phyloP scores from a whole-genome alignment of 2,888 invertebrate genomes.

The Callyntrura guangdongensis region DNA sequence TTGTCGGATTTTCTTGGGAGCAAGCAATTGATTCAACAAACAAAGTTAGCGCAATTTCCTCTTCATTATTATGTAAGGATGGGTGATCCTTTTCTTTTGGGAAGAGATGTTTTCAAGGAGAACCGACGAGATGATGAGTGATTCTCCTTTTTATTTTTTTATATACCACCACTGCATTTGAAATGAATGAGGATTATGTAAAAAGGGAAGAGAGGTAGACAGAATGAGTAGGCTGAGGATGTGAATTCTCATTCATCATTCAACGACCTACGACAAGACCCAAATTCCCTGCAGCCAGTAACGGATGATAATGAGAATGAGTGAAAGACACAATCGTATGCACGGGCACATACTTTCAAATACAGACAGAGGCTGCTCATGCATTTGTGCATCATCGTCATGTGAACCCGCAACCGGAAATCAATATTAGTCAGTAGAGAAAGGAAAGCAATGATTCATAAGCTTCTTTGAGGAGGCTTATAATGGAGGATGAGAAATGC shows the following conservation, averaged over 20 bases:
- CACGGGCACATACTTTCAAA: not conserved
- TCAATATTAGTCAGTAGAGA: conserved; percentile 5
- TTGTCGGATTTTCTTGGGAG: conserved; percentile 10
- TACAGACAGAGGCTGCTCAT: conserved; percentile 37
- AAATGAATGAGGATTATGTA: no score
- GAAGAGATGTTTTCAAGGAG: not conserved
- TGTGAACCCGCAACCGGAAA: conserved; percentile 53
- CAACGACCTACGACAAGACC: conserved; percentile 72
- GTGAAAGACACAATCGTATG: not conserved
- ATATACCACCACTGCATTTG: not conserved
- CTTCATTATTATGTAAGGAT: conserved; percentile 24
- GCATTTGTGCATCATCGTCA: conserved; percentile 16
- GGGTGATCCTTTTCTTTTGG: not conserved
- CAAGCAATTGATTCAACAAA: conserved; percentile 39
- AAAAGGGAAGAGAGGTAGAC: not conserved
- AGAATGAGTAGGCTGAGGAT: not conserved
- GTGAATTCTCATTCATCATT: conserved; percentile 55
- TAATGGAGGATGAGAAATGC: not conserved
- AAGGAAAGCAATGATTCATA: no score
- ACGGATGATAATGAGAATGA: not conserved
- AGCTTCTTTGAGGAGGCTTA: not conserved
- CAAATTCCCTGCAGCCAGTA: conserved; percentile 40
- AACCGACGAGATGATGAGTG: not conserved
- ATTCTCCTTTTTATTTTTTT: not conserved
- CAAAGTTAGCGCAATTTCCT: not conserved